phyloP scores from a whole-genome alignment of 2,888 invertebrate genomes.

The Trissoscelio sp. region DNA sequence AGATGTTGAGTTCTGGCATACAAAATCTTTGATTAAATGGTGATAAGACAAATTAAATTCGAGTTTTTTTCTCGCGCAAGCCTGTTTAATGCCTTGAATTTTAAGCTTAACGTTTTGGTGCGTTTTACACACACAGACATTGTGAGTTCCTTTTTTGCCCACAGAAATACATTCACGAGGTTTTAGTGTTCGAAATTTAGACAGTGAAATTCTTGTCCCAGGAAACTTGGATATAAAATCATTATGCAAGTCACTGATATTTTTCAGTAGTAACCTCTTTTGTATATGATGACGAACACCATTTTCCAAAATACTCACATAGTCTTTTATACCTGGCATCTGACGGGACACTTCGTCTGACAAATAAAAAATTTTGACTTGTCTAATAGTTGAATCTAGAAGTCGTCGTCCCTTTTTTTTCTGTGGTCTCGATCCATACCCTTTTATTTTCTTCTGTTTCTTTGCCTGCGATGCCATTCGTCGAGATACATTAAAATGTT shows the following conservation, averaged over 20 bases:
- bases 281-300: constrained; percentile 19
- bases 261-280: constrained; percentile 38
- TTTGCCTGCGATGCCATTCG: constrained; percentile 23
- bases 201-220: constrained; percentile 28
- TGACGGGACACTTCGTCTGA: constrained; percentile 20
- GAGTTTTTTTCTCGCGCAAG: background rate
- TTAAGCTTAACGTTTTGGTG: constrained; percentile 33
- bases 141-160: constrained; percentile 40
- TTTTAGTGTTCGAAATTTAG: constrained; percentile 42
- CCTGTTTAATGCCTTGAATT: constrained; percentile 11
- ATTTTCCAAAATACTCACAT: constrained; percentile 13
- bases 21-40: constrained; percentile 12
- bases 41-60: background rate
- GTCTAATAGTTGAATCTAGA: background rate
- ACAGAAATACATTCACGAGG: constrained; percentile 43
- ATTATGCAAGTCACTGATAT: constrained; percentile 9
- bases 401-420: constrained; percentile 31
- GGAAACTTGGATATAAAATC: constrained; percentile 34
- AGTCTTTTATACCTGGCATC: constrained; percentile 37
- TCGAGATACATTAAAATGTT: constrained; percentile 13
- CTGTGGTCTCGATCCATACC: constrained; percentile 5
- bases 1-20: constrained; percentile 32
- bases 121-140: constrained; percentile 33
- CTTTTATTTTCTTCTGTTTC: constrained; percentile 15
- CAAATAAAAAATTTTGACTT: constrained; percentile 32